A percentile compares a stretch with the other conserved stretches of the same genome.
Evolutionary conservation across 1,140 invertebrate genomes (phyloP).

Genomic region (Neuroterus valhalla): DNA sequence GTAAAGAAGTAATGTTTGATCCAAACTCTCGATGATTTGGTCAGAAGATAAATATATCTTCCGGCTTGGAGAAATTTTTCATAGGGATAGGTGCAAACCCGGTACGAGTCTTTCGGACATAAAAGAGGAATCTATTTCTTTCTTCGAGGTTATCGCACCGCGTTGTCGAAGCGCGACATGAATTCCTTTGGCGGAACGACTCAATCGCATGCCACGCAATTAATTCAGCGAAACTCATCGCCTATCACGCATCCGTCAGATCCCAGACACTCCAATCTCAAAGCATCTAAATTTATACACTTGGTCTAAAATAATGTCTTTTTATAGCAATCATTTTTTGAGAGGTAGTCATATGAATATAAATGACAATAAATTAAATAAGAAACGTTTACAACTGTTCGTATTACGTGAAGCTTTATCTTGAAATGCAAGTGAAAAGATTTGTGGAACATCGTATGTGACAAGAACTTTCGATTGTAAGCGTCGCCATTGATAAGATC

Average conservation of each 20-base stretch:
- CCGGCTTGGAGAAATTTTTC: not conserved
- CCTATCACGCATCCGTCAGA: conserved; percentile 46
- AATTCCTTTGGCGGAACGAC: conserved; percentile 55
- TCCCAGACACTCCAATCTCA: conserved; percentile 1
- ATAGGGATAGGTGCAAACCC: conserved; percentile 5
- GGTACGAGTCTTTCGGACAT: conserved; percentile 6
- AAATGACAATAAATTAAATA: not conserved
- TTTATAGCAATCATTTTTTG: not conserved
- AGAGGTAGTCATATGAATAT: not conserved
- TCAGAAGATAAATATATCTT: not conserved
- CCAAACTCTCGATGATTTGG: not conserved
- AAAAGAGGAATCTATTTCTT: conserved; percentile 30
- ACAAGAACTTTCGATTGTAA: conserved; percentile 8
- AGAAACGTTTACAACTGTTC: too few species aligned
- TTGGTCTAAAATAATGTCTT: not conserved
- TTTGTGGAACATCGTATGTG: conserved; percentile 1
- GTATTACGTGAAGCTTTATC: not conserved
- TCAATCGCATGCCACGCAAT: conserved; percentile 56
- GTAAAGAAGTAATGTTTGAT: not conserved
- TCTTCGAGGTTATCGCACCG: conserved; percentile 27
- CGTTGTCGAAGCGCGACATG: conserved; percentile 35
- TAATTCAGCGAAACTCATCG: conserved; percentile 56
- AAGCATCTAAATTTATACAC: conserved; percentile 9
- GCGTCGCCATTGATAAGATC: conserved; percentile 19
- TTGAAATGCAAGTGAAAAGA: not conserved